phyloP scores from a whole-genome alignment of 2,113 vertebrate species.

The Psilopogon haemacephalus region DNA sequence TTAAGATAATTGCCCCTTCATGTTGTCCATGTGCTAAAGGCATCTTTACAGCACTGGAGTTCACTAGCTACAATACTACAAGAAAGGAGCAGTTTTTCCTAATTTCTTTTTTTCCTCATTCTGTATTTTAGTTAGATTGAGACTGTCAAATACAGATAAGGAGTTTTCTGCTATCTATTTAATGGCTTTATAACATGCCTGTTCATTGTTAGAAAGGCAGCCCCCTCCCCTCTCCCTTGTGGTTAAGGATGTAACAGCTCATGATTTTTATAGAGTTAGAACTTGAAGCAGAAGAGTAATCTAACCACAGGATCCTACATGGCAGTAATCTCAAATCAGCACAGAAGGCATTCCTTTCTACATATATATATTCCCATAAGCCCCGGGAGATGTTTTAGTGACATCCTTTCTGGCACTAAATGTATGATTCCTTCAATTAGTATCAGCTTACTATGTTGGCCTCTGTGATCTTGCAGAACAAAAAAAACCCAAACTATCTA shows the following conservation, averaged over 20 bases:
- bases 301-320: not conserved
- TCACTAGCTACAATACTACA: not conserved
- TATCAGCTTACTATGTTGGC: not conserved
- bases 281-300: not conserved
- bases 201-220: not conserved
- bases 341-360: not conserved
- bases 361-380: not conserved
- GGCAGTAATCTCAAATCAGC: not conserved
- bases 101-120: not conserved
- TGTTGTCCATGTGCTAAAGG: not conserved
- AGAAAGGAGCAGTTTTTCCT: not conserved
- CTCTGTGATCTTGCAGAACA: not conserved
- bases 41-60: not conserved
- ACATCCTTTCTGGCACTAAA: not conserved
- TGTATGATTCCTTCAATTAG: not conserved
- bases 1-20: not conserved
- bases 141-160: not conserved
- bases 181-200: not conserved
- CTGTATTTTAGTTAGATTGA: not conserved
- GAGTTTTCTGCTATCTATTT: not conserved
- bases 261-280: not conserved
- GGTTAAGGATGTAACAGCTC: not conserved
- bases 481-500: not conserved
- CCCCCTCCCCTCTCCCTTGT: not conserved
- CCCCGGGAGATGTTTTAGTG: not conserved